Evolutionary conservation across 37 sponge, comb jelly and placozoan species (phyloP).

Genomic region (Hormiphora californensis): DNA sequence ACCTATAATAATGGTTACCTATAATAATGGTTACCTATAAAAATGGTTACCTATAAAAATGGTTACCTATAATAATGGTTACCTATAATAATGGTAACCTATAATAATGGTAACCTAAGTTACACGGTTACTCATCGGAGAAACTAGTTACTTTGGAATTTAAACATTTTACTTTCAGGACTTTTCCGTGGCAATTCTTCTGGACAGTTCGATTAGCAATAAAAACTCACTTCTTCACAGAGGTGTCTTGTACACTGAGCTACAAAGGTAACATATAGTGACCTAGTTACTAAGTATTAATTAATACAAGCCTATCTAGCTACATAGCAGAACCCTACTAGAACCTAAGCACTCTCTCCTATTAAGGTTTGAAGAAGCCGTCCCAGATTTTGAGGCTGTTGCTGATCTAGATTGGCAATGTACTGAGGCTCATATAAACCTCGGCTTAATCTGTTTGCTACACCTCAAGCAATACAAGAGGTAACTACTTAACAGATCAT

Average conservation of each 20-base stretch:
- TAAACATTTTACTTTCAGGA: too few species aligned
- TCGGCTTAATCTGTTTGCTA: slow-evolving; percentile 67
- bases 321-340: too few species aligned
- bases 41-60: too few species aligned
- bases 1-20: too few species aligned
- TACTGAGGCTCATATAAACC: slow-evolving; percentile 65
- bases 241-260: slow-evolving; percentile 69
- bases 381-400: slow-evolving; percentile 69
- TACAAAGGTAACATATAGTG: slow-evolving; percentile 60
- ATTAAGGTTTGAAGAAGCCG: slow-evolving; percentile 77
- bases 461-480: slow-evolving; percentile 52
- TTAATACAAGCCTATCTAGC: too few species aligned
- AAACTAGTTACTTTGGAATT: too few species aligned
- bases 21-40: too few species aligned
- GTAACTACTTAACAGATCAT: slow-evolving; percentile 10
- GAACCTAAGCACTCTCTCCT: too few species aligned
- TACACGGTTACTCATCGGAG: too few species aligned
- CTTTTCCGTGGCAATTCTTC: slow-evolving; percentile 70
- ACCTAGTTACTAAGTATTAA: neutral
- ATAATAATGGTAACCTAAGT: too few species aligned
- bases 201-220: slow-evolving; percentile 59
- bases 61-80: too few species aligned
- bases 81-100: too few species aligned
- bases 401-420: slow-evolving; percentile 63
- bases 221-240: slow-evolving; percentile 62